Evolutionary conservation across 1,140 invertebrate species (phyloP).

Genomic region (Pemphigus obesinymphae): DNA sequence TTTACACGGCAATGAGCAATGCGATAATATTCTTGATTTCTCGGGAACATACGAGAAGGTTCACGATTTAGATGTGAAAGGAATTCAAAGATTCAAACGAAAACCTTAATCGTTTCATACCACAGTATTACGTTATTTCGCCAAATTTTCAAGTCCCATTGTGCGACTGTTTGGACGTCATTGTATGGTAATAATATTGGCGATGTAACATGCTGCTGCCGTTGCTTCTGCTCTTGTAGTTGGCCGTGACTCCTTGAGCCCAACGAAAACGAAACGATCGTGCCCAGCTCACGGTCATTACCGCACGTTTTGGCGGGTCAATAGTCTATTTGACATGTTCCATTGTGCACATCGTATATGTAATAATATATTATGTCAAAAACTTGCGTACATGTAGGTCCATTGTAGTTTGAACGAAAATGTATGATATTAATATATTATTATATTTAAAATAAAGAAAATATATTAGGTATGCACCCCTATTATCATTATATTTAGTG

Average conservation of each 20-base stretch:
- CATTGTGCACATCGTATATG: background rate
- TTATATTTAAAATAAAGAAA: background rate
- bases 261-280: constrained; percentile 37
- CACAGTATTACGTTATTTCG: background rate
- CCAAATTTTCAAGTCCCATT: constrained; percentile 1
- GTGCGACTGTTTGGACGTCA: background rate
- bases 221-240: background rate
- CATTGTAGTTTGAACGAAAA: constrained; percentile 4
- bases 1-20: background rate
- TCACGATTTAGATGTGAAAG: background rate
- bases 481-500: background rate
- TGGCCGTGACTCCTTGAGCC: constrained; percentile 34
- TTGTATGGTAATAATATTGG: constrained; percentile 36
- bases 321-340: constrained; percentile 37
- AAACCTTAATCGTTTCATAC: background rate
- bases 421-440: background rate
- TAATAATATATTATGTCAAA: constrained; percentile 29
- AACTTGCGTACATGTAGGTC: background rate
- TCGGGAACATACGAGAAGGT: no score
- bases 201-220: background rate
- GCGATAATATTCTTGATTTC: background rate
- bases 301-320: constrained; percentile 40
- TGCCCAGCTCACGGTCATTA: constrained; percentile 37
- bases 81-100: no score
- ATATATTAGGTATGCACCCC: background rate